A percentile compares a stretch with the other conserved stretches of the same genome.
phyloP scores from a whole-genome alignment of 2,888 invertebrate species.

The Xestia sexstrigata region DNA sequence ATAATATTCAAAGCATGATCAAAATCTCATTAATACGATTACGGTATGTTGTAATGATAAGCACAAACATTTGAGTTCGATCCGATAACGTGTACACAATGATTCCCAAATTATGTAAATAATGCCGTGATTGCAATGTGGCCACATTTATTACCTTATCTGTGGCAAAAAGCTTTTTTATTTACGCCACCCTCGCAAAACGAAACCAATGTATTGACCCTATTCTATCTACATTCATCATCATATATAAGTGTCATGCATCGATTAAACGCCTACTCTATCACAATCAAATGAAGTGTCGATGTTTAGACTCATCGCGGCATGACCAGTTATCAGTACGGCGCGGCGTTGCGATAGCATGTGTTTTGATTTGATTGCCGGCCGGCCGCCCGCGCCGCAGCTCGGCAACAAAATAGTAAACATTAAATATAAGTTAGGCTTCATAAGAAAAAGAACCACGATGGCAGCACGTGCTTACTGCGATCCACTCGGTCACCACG shows the following conservation, averaged over 20 bases:
- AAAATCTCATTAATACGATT: conserved; percentile 8
- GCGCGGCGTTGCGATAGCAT: conserved; percentile 64
- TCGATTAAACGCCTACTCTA: conserved; percentile 41
- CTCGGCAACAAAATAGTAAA: conserved; percentile 68
- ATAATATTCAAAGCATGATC: conserved; percentile 16
- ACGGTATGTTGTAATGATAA: conserved; percentile 18
- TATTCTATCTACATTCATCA: conserved; percentile 1
- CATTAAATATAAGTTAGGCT: conserved; percentile 63
- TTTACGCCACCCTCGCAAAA: background rate
- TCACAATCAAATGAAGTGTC: conserved; percentile 49
- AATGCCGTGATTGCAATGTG: conserved; percentile 14
- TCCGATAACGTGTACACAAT: conserved; percentile 10
- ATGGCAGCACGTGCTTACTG: conserved; percentile 74
- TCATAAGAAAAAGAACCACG: conserved; percentile 75
- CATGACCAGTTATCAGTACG: conserved; percentile 65
- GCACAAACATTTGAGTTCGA: conserved; percentile 24
- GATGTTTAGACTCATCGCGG: conserved; percentile 56
- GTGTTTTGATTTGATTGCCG: conserved; percentile 68
- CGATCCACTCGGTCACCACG: conserved; percentile 76
- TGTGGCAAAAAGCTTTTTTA: conserved; percentile 11
- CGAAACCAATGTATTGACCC: conserved; percentile 5
- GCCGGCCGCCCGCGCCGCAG: conserved; percentile 60
- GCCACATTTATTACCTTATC: background rate
- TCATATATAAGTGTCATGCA: conserved; percentile 12
- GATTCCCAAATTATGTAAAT: conserved; percentile 22